Base-by-base conservation (phyloP, 2,797 vertebrate genomes). In the Sebastes oblongus region DNA sequence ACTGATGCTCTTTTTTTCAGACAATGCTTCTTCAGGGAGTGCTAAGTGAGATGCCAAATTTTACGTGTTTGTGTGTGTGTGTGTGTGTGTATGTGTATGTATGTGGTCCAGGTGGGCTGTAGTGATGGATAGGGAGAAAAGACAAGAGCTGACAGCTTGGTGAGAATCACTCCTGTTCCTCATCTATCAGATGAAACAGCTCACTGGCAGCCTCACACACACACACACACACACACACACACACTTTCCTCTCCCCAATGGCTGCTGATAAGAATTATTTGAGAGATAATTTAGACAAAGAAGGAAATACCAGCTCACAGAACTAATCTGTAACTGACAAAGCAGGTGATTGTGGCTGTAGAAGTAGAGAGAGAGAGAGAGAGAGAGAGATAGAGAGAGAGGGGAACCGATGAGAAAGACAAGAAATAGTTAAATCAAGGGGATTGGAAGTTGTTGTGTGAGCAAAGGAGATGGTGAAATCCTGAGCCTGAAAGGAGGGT, bases 171-270 rank as follows among this genome's bases (percentile, higher is more conserved):
- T 84, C 32, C 72, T 81, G 80, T 81, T 88, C 56, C 81, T 85
- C 84, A 83, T 92, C 79, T 87, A 85, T 92, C 85, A 89, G 80
- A 88, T 80, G 66, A 72, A 91, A 85, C 66, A 67, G 77, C 70
- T 84, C 72, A 46, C n/a, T 80, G 80, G 78, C 77, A 78, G 24
- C 52, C 52, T 6, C 66, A 36, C 58, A 10, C 24, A 73, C 30
- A 64, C 58, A 8, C 24, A 73, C 25, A 62, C 66, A 42, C 58
- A 9, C 24, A 73, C 29, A 62, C 24, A 71, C 29, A 62, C 69
- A 62, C 66, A 42, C 58, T 14, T 12, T n/a, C n/a, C 34, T 46
- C 54, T 66, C 22, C 52, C 12, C 20, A n/a, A 36, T 25, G 16
- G 56, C 34, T 50, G 24, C 73, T 58, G 67, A 67, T 60, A 24